Evolutionary conservation across 2,888 invertebrate species (phyloP).

Genomic region (Apamea epomidion): DNA sequence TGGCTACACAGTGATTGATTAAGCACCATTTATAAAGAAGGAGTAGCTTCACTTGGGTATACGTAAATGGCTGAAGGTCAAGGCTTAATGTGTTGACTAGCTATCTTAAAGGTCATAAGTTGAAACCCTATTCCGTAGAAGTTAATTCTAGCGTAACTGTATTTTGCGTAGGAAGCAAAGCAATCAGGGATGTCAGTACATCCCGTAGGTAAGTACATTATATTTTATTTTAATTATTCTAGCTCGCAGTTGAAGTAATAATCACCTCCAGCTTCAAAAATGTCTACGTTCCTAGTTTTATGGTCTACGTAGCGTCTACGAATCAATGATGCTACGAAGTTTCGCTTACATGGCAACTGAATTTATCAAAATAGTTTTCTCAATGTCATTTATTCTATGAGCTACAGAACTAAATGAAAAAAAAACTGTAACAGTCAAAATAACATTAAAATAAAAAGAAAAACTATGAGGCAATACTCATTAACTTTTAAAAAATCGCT

Average conservation of each 20-base stretch:
- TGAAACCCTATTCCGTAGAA: slow-evolving; percentile 18
- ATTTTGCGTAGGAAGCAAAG: slow-evolving; percentile 17
- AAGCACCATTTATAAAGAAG: neutral
- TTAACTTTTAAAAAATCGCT: neutral
- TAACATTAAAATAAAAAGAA: neutral
- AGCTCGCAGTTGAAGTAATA: too few relatives aligned
- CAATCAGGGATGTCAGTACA: slow-evolving; percentile 3
- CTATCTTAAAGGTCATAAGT: slow-evolving; percentile 39
- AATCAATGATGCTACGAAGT: neutral
- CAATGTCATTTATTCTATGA: neutral
- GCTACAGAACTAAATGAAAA: neutral
- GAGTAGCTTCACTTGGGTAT: neutral
- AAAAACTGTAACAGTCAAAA: neutral
- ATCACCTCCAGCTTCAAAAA: neutral
- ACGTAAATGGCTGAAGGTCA: slow-evolving; percentile 27
- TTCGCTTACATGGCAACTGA: neutral
- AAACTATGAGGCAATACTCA: neutral
- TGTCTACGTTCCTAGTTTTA: neutral
- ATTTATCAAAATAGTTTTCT: neutral
- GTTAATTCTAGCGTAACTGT: slow-evolving; percentile 6
- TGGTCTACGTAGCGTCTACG: neutral
- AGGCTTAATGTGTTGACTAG: slow-evolving; percentile 5
- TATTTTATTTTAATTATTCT: neutral
- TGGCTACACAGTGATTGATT: neutral
- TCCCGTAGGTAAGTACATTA: neutral